Evolutionary conservation across 2,797 vertebrate genomes (phyloP).

Genomic region (Australoheros facetus): DNA sequence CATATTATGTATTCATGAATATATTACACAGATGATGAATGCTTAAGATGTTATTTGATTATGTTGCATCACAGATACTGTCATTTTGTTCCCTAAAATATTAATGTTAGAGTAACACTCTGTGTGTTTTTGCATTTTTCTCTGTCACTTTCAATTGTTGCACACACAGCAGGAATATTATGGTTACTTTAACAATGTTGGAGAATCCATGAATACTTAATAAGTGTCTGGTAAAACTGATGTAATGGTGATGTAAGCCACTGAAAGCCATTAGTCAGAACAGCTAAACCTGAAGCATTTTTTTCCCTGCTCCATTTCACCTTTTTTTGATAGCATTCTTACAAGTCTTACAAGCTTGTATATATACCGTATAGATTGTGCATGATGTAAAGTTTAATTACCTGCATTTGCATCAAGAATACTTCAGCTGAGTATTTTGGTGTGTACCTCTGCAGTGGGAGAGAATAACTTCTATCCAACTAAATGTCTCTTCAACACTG

Average conservation of each 20-base stretch:
- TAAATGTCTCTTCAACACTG: conserved; percentile 31
- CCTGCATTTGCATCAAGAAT: conserved; percentile 13
- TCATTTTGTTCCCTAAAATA: conserved; percentile 37
- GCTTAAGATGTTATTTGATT: conserved; percentile 49
- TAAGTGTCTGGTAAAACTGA: conserved; percentile 61
- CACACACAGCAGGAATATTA: conserved; percentile 46
- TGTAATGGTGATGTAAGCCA: conserved; percentile 70
- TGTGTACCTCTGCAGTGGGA: conserved; percentile 3
- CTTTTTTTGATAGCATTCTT: conserved; percentile 18
- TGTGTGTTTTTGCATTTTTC: conserved; percentile 37
- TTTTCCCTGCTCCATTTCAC: conserved; percentile 27
- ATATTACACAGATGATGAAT: conserved; percentile 37
- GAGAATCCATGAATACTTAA: conserved; percentile 69
- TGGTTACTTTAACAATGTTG: conserved; percentile 62
- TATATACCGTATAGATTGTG: background rate
- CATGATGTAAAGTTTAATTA: background rate
- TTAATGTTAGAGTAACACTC: conserved; percentile 35
- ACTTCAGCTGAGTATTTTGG: background rate
- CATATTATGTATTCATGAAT: conserved; percentile 44
- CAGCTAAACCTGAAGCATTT: conserved; percentile 52
- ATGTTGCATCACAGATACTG: conserved; percentile 41
- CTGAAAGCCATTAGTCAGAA: conserved; percentile 67
- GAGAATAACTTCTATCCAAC: background rate
- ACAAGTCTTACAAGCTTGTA: conserved; percentile 1
- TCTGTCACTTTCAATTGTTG: conserved; percentile 48